phyloP scores from a whole-genome alignment of 2,797 vertebrate genomes.

The Crocodylus rhombifer region DNA sequence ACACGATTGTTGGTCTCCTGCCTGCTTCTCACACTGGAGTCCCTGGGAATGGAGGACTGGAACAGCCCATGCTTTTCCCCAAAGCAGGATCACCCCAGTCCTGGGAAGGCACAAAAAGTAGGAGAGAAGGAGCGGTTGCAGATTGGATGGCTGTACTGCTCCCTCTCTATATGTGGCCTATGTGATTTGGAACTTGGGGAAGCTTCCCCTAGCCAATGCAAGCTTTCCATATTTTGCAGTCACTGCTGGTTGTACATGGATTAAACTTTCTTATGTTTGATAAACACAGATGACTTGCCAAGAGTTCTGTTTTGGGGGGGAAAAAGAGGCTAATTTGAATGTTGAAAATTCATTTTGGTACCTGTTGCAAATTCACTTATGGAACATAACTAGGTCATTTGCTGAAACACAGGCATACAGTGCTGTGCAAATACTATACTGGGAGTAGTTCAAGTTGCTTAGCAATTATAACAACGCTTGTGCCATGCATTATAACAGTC shows the following conservation, averaged over 20 bases:
- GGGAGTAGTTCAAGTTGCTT: constrained; percentile 51
- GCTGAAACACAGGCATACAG: constrained; percentile 16
- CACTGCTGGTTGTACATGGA: background rate
- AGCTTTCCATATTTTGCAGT: background rate
- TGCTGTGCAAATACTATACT: constrained; percentile 44
- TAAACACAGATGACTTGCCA: background rate
- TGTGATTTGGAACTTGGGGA: background rate
- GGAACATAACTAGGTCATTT: constrained; percentile 7
- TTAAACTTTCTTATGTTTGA: background rate
- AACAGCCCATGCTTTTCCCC: no score
- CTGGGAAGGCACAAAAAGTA: no score
- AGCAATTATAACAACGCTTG: constrained; percentile 62
- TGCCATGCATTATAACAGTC: constrained; percentile 71
- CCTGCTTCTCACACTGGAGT: no score
- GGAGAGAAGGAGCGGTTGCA: no score
- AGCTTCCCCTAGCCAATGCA: background rate
- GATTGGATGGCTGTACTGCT: no score
- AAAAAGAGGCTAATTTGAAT: background rate
- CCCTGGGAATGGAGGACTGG: no score
- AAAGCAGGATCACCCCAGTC: no score
- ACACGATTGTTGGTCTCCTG: no score
- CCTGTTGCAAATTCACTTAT: background rate
- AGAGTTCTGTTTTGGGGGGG: background rate
- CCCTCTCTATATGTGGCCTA: background rate
- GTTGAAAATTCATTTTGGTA: background rate